Base-by-base conservation (phyloP, 23 tunicate genomes). In the Diplosoma virens region DNA sequence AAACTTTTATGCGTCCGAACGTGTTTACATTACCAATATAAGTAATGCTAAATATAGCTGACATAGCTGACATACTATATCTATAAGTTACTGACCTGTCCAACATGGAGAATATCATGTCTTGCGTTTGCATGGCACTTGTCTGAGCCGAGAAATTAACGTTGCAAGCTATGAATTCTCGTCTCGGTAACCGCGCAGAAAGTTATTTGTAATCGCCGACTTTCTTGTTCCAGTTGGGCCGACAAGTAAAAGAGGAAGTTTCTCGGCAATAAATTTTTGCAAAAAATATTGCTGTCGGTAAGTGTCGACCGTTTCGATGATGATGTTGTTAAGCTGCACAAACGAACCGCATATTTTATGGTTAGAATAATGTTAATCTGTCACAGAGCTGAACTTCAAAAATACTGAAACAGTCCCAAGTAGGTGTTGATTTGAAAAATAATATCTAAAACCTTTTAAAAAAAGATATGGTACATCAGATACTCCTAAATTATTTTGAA, bases 191-290 rank as follows among this genome's bases (percentile, higher is more conserved):
- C 69, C 69, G 3, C 96, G 81, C 58, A 89, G 41, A 60, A 77
- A 82, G 36, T 81, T 54, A 77, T 89, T 89, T 23, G 96, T 89
- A 30, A 89, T 89, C 0, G 96, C 88, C 0, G 87, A 79, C 45
- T 89, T 89, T 1, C 96, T 88, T 6, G 96, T 89, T 9, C 88
- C 96, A 32, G 96, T 89, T 0, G 96, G 96, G 0, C 96, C 96
- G n/a, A 89, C 76, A 50, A 89, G 60, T 20, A 89, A 67, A 50
- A 89, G 58, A 5, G 87, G 96, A 26, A 37, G 53, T 69, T 67
- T 67, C 27, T 32, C 73, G 0, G 67, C 46, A 28, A 89, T 67
- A 32, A 89, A 83, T 72, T 78, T 82, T 33, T 52, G 55, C 16
- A 89, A 70, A 41, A 89, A 89, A 66, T 82, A 89, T 22, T 71